Evolutionary conservation across 2,797 vertebrate species (phyloP), one percentile per base, ranked within the genome.

Genomic region (Harpagifer antarcticus): DNA sequence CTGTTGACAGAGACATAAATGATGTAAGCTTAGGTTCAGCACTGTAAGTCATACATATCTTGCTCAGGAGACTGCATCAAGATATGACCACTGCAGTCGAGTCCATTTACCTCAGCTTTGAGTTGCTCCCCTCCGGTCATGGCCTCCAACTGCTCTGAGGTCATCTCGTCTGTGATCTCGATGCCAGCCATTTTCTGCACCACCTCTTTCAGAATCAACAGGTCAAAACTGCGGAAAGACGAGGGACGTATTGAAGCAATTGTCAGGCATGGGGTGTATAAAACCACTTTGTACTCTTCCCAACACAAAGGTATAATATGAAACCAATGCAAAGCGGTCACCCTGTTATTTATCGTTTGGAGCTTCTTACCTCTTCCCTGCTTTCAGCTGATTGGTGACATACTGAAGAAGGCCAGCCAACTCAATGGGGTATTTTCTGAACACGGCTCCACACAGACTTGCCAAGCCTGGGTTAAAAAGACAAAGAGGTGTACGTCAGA

Each of bases 111-210:
- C 97, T 99, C 98, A 4, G 98, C 98, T 95, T 99, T 99, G 58
- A 99, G 96, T 79, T 99, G 98, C 68, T 99, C 98, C 79, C 98
- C 98, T 79, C 98, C 98, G 5, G 98, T 99, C 98, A 99, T 99
- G 86, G 98, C 98, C 91, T 99, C 98, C 50, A 99, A 88, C 74
- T 99, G 98, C 75, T 99, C 98, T 67, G 95, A 96, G 9, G 98
- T 99, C 96, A 99, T 99, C 92, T 99, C 98, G 71, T 99, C 98
- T 7, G 98, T 99, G 88, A 99, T 99, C 95, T 99, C 98, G 65
- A 99, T 99, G 63, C 98, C 98, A 2, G 98, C 98, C 98, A 99
- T 99, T 94, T 99, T 99, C 93, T 99, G 98, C 70, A 99, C 98
- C 48, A 99, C 98, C 87, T 99, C 98, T 91, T 99, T 99, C 80